phyloP scores from a whole-genome alignment of 2,797 vertebrate species.

The Poeciliopsis presidionis region DNA sequence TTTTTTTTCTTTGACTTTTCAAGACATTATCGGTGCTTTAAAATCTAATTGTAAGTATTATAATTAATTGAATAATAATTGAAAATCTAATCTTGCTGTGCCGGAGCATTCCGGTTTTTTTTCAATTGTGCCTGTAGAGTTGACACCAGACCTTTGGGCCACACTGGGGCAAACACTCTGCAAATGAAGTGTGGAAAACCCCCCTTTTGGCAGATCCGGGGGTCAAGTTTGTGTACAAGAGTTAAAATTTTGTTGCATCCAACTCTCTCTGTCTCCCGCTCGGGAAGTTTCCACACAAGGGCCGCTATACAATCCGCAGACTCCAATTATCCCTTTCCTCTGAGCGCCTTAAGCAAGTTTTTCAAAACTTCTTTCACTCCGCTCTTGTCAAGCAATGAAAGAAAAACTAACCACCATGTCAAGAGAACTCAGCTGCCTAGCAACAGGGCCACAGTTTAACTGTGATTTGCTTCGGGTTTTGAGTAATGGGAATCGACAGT shows the following conservation, averaged over 20 bases:
- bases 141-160: constrained; percentile 62
- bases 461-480: constrained; percentile 97
- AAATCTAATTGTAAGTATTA: constrained; percentile 53
- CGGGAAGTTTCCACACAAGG: constrained; percentile 98
- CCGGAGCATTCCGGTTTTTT: constrained; percentile 73
- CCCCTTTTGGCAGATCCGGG: constrained; percentile 84
- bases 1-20: background rate
- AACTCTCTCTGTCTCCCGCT: constrained; percentile 84
- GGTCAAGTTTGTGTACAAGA: constrained; percentile 99
- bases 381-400: constrained; percentile 99
- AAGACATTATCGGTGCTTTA: background rate
- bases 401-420: constrained; percentile 99
- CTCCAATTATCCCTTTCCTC: constrained; percentile 98
- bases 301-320: constrained; percentile 89
- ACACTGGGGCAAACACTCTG: constrained; percentile 84
- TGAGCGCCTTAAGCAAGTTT: constrained; percentile 99
- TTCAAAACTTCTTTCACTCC: constrained; percentile 99
- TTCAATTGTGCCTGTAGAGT: constrained; percentile 85
- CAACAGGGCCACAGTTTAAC: constrained; percentile 99
- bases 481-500: constrained; percentile 99
- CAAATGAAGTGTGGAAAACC: constrained; percentile 84
- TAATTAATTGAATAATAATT: too few relatives aligned
- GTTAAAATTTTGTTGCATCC: constrained; percentile 93
- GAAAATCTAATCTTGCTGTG: constrained; percentile 67
- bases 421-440: constrained; percentile 99